Conservation (phyloP, 2,113 vertebrate genomes). For the Actenoides lindsayi region DNA sequence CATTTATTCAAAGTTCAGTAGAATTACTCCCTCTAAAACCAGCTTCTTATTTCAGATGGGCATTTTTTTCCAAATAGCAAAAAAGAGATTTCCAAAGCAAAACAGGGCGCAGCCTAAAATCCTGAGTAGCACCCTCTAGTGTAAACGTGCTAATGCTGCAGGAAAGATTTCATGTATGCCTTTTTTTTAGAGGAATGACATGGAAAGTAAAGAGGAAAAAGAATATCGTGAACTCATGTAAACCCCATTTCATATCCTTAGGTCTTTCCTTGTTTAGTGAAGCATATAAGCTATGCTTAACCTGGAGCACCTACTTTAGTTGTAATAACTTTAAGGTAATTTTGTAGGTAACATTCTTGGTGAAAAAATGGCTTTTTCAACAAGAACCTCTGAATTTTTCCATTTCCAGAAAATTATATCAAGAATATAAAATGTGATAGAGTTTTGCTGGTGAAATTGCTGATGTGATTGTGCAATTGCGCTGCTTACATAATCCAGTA, state of each 20-base stretch:
- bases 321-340: not conserved
- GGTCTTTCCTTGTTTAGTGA: not conserved
- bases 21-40: not conserved
- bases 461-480: not conserved
- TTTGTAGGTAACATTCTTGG: not conserved
- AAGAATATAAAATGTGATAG: not conserved
- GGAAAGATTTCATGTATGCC: not conserved
- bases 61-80: not conserved
- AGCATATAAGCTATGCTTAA: not conserved
- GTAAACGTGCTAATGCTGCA: not conserved
- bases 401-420: not conserved
- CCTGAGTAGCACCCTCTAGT: conserved; percentile 27
- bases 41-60: not conserved
- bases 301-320: not conserved
- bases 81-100: not conserved
- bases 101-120: not conserved
- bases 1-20: not conserved
- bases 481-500: not conserved
- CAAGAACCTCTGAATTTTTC: not conserved
- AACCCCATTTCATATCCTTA: not conserved
- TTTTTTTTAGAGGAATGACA: not conserved
- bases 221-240: not conserved
- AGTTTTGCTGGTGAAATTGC: not conserved
- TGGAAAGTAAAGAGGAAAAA: not conserved
- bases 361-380: not conserved